Percentiles rank a stretch among this genome's conserved stretches.
Conservation (phyloP, 1,140 invertebrate species). For the Phenacoccus solenopsis region DNA sequence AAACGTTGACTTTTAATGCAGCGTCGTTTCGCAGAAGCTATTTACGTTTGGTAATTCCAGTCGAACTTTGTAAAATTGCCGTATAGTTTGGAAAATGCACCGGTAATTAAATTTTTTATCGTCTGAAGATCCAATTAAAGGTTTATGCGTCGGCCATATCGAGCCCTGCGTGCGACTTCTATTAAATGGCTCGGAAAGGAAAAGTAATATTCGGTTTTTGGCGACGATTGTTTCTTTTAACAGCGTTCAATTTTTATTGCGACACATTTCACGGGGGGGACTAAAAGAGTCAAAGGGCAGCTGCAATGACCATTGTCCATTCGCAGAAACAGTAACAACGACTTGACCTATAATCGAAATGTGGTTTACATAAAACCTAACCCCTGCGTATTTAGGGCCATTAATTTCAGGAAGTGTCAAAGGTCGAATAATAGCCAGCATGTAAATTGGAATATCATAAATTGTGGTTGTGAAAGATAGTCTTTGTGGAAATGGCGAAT, state of each 20-base stretch:
- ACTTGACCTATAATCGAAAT: slow-evolving; percentile 16
- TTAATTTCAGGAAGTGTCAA: slow-evolving; percentile 15
- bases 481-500: not conserved
- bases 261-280: not conserved
- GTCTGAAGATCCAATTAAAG: no score
- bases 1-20: no score
- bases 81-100: no score
- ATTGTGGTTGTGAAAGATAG: slow-evolving; percentile 10
- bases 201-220: not conserved
- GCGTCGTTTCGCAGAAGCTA: no score
- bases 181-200: not conserved
- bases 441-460: slow-evolving; percentile 18
- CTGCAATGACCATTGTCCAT: slow-evolving; percentile 9
- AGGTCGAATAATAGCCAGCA: slow-evolving; percentile 13
- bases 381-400: not conserved
- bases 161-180: not conserved
- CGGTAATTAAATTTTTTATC: no score
- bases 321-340: slow-evolving; percentile 4
- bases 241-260: not conserved
- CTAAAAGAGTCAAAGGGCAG: slow-evolving; percentile 7
- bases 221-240: not conserved
- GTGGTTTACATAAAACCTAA: slow-evolving; percentile 12
- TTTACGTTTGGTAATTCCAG: no score
- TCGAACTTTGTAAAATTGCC: no score
- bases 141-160: no score